A percentile compares a stretch with the other conserved stretches of the same genome.
Evolutionary conservation across 2,113 vertebrate genomes (phyloP).

Genomic region (Pseudonaja textilis): DNA sequence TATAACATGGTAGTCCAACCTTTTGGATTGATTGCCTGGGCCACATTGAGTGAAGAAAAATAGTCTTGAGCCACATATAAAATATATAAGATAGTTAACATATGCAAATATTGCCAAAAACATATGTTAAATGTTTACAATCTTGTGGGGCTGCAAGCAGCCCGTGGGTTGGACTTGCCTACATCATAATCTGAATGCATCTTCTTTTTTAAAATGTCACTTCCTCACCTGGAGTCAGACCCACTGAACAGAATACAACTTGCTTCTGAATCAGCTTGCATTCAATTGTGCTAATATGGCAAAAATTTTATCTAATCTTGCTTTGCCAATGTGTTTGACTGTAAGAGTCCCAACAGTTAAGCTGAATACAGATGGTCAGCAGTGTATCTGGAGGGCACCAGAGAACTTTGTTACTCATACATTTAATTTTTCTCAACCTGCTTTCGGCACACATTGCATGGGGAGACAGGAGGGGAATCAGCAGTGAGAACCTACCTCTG

Average conservation of each 20-base stretch:
- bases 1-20: background rate
- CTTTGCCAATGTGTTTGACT: background rate
- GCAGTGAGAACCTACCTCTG: background rate
- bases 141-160: background rate
- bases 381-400: background rate
- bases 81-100: background rate
- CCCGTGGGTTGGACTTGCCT: background rate
- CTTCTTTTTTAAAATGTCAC: background rate
- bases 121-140: background rate
- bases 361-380: background rate
- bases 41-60: background rate
- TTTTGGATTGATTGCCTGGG: background rate
- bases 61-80: background rate
- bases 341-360: background rate
- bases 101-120: background rate
- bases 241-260: background rate
- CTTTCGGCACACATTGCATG: background rate
- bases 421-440: background rate
- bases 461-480: background rate
- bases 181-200: background rate
- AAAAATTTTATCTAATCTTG: background rate
- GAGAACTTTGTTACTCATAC: background rate
- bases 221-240: background rate
- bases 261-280: background rate
- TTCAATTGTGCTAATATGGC: background rate